These are phyloP conservation scores for Sepiola atlantica DNA, from an alignment of 2,888 invertebrate species.

Conservation along the genomic window DNA sequence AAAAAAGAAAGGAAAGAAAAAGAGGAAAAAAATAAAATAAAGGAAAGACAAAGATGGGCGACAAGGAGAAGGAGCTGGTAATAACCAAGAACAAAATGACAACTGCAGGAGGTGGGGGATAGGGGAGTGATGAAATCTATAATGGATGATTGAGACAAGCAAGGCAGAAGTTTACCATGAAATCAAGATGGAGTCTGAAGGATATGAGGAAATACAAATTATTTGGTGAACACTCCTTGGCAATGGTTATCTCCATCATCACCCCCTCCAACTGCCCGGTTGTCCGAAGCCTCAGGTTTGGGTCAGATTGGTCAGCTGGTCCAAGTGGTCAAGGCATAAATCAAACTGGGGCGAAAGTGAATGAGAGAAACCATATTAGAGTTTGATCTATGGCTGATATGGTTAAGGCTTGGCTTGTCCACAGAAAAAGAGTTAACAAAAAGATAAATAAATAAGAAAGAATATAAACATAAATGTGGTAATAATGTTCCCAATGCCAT, in stretches of 20 bases:
- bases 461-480: neutral
- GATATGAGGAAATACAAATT: neutral
- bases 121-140: neutral
- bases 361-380: constrained; percentile 13
- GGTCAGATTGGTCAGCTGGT: constrained; percentile 32
- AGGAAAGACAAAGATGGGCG: neutral
- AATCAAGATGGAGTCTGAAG: neutral
- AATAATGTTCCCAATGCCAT: neutral
- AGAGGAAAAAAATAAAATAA: neutral
- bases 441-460: neutral
- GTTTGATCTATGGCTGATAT: neutral
- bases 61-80: neutral
- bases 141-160: neutral
- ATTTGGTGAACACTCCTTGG: neutral
- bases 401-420: neutral
- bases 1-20: neutral
- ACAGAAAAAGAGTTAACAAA: neutral
- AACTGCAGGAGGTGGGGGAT: neutral
- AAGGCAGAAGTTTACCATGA: neutral
- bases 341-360: neutral
- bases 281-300: neutral
- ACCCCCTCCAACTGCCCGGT: neutral
- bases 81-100: too few relatives aligned
- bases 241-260: neutral
- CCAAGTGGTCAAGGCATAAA: constrained; percentile 19